Percentiles rank a stretch among this genome's conserved stretches.
Conservation (phyloP, 2,797 vertebrate species). For the Ciconia nigra region DNA sequence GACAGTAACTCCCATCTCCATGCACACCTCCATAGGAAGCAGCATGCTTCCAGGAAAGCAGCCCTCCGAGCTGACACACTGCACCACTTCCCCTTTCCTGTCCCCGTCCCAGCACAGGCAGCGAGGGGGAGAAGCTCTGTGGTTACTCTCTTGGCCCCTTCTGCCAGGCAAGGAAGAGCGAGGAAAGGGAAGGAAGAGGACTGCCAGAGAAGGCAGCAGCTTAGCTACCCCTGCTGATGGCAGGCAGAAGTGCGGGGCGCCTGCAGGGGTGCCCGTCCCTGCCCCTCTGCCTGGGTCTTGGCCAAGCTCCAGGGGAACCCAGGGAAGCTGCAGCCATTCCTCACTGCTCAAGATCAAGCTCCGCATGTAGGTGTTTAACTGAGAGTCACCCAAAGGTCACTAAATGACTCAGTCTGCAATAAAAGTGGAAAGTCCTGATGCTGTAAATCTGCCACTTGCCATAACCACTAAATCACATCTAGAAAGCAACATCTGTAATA, state of each 20-base stretch:
- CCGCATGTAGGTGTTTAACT: background rate
- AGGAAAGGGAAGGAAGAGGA: background rate
- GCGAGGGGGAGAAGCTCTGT: background rate
- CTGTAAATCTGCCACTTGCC: background rate
- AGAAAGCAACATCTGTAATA: background rate
- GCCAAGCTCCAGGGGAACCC: background rate
- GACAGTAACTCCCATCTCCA: background rate
- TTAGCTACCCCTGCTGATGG: slow-evolving; percentile 12
- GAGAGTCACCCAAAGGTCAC: background rate
- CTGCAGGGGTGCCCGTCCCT: accelerated
- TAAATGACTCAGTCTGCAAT: background rate
- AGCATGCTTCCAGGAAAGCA: background rate
- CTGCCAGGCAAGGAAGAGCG: background rate
- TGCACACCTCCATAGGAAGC: background rate
- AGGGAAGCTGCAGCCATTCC: background rate
- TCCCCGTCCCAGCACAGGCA: background rate
- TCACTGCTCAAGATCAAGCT: background rate
- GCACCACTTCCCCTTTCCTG: slow-evolving; percentile 14
- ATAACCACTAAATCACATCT: background rate
- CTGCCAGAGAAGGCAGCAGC: background rate
- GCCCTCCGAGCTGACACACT: background rate
- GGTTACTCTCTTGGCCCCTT: background rate
- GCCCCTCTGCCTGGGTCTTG: background rate
- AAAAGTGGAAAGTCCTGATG: background rate
- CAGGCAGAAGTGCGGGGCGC: background rate